These are phyloP conservation scores for Ptiloglossa arizonensis DNA, from an alignment of 1,140 invertebrate species.

Conservation along the genomic window DNA sequence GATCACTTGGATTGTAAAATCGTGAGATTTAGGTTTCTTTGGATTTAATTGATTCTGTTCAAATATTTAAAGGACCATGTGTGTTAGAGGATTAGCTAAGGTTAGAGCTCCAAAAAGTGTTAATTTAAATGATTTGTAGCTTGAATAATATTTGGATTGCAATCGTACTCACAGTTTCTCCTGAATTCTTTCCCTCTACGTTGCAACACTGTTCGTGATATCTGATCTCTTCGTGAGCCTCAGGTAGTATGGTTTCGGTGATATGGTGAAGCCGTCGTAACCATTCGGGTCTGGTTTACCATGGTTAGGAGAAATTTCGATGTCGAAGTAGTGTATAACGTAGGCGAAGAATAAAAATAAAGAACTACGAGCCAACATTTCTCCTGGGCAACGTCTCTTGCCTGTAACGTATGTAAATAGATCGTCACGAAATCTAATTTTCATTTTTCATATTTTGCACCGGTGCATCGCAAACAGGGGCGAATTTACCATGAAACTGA, in stretches of 20 bases:
- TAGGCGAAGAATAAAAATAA: constrained; percentile 83
- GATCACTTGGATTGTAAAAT: too few relatives aligned
- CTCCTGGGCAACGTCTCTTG: constrained; percentile 85
- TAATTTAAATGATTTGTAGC: neutral
- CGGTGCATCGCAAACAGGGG: neutral
- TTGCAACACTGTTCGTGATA: neutral
- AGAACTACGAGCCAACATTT: constrained; percentile 82
- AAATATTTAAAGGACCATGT: too few relatives aligned
- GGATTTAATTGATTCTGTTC: too few relatives aligned
- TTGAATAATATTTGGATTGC: too few relatives aligned
- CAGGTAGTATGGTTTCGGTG: constrained; percentile 80
- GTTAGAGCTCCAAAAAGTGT: too few relatives aligned
- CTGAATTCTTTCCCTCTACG: neutral
- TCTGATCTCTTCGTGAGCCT: constrained; percentile 51
- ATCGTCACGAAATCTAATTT: constrained; percentile 1
- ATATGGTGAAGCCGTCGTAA: constrained; percentile 82
- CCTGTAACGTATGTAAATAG: constrained; percentile 79
- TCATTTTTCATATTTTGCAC: neutral
- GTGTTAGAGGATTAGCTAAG: too few relatives aligned
- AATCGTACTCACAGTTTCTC: neutral
- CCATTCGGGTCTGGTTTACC: constrained; percentile 73
- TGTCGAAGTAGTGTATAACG: constrained; percentile 82
- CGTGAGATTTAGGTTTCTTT: too few relatives aligned
- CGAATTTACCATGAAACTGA: too few relatives aligned
- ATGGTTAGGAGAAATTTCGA: constrained; percentile 73